Conservation (phyloP, 2,797 vertebrate species). For the Zalophus californianus region DNA sequence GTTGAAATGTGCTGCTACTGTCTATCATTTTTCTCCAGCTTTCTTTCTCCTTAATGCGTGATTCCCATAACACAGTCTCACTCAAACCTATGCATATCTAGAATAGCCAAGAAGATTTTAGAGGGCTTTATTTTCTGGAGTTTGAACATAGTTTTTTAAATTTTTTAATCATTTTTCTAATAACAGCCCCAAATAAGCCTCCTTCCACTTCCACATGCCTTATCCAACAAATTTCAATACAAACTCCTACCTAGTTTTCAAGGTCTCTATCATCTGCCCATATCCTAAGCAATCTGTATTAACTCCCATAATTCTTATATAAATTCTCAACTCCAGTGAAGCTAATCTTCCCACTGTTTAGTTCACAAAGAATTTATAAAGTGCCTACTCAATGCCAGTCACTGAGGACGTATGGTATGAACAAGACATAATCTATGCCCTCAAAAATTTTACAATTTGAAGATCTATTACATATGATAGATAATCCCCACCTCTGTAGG, state of each 20-base stretch:
- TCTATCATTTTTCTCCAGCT: neutral
- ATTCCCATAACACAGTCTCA: neutral
- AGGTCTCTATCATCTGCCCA: neutral
- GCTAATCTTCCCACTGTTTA: neutral
- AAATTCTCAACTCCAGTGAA: conserved; percentile 7
- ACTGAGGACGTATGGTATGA: neutral
- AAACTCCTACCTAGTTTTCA: neutral
- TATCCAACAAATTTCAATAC: conserved; percentile 21
- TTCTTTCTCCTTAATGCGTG: neutral
- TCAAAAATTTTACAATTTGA: neutral
- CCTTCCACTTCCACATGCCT: neutral
- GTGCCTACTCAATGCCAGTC: neutral
- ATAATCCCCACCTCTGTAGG: neutral
- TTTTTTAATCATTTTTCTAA: conserved; percentile 25
- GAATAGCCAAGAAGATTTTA: conserved; percentile 21
- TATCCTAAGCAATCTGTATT: neutral
- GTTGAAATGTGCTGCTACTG: neutral
- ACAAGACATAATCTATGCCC: neutral
- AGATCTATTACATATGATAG: neutral
- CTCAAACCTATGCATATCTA: neutral
- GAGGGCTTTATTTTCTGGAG: conserved; percentile 4
- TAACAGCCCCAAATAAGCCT: neutral
- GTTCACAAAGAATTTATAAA: neutral
- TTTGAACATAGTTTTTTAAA: neutral
- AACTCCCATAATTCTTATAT: neutral